These are phyloP conservation scores for Latrodectus elegans DNA, from an alignment of 2,888 invertebrate genomes.

Conservation along the genomic window DNA sequence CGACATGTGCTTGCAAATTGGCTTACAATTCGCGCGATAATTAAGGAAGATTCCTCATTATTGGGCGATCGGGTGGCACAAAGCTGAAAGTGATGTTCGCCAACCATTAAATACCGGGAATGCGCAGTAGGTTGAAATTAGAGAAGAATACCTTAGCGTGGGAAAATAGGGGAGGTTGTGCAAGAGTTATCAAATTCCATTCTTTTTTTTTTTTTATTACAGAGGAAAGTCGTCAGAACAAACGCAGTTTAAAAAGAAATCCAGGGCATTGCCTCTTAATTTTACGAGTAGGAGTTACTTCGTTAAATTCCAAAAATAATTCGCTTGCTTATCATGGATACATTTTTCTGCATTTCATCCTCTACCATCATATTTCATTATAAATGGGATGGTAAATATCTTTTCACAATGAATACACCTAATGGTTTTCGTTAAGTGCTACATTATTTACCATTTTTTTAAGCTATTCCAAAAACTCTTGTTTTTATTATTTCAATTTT, in stretches of 20 bases:
- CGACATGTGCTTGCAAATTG: slow-evolving; percentile 2
- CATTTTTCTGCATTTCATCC: too few species aligned
- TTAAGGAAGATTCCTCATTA: neutral
- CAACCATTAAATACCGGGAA: neutral
- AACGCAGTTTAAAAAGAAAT: neutral
- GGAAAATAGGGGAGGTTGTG: neutral
- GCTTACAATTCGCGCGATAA: neutral
- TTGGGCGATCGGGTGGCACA: neutral
- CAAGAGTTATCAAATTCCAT: neutral
- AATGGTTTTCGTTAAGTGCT: too few species aligned
- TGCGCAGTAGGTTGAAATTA: neutral
- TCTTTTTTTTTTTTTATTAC: neutral
- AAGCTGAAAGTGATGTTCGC: neutral
- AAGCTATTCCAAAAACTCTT: too few species aligned
- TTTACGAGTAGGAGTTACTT: too few species aligned
- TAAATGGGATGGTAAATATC: too few species aligned
- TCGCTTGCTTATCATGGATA: too few species aligned
- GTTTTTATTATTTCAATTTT: too few species aligned
- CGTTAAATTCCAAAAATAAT: too few species aligned
- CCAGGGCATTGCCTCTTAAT: neutral
- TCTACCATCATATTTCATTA: too few species aligned
- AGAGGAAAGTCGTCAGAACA: neutral
- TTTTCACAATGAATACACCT: too few species aligned
- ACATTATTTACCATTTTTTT: too few species aligned
- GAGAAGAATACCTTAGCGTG: neutral